These are phyloP conservation scores for Macrochelys suwanniensis DNA, from an alignment of 2,797 vertebrate genomes.

Conservation along the genomic window DNA sequence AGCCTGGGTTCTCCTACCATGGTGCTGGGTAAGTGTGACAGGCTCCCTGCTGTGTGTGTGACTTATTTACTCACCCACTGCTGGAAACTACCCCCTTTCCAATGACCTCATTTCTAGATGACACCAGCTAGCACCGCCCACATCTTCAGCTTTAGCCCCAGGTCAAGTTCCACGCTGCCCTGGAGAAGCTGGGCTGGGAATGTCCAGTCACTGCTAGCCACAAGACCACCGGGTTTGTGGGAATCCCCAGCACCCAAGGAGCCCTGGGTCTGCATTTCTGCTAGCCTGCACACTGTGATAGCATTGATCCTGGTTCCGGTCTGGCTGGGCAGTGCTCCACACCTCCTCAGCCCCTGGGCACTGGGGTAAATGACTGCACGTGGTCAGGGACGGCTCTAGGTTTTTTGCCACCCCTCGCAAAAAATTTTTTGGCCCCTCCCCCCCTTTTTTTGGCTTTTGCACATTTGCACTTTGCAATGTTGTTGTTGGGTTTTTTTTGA, in stretches of 20 bases:
- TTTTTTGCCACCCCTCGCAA: too few relatives aligned
- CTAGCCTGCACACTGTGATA: too few relatives aligned
- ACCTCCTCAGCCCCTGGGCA: too few relatives aligned
- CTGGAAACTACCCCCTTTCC: not conserved
- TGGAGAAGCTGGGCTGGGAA: not conserved
- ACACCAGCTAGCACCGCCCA: not conserved
- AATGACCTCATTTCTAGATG: not conserved
- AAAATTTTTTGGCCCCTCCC: too few relatives aligned
- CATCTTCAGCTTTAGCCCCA: not conserved
- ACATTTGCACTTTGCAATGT: too few relatives aligned
- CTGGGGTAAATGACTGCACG: rapidly evolving
- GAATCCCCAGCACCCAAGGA: not conserved
- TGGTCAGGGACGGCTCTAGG: not conserved
- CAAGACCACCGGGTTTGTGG: not conserved
- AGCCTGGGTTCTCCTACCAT: not conserved
- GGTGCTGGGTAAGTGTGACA: not conserved
- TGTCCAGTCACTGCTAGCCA: not conserved
- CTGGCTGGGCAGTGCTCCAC: not conserved
- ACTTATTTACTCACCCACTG: not conserved
- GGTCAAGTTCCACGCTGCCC: not conserved
- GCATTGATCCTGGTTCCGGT: too few relatives aligned
- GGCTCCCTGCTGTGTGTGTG: not conserved
- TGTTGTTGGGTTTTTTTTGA: too few relatives aligned
- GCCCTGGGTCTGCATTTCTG: not conserved
- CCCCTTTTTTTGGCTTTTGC: too few relatives aligned